Conservation (phyloP, 2,113 vertebrate genomes). For the Aythya baeri region DNA sequence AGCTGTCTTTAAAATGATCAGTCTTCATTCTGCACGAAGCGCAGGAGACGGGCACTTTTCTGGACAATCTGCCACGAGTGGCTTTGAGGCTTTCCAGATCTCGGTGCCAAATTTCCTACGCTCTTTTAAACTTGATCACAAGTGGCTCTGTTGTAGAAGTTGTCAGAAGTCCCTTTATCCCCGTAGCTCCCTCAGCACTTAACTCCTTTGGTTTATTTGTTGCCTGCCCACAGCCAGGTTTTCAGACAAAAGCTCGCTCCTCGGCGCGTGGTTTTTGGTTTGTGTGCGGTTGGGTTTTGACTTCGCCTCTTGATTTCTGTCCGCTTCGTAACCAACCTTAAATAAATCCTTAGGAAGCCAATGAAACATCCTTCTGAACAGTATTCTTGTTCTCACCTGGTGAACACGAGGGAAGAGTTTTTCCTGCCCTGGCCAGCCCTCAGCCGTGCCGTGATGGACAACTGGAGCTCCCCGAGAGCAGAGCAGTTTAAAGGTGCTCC, state of each 20-base stretch:
- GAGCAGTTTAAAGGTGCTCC: accelerated
- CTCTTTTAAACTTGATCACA: background rate
- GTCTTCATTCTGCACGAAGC: accelerated
- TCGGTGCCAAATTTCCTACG: background rate
- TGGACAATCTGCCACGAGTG: background rate
- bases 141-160: background rate
- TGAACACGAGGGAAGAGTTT: background rate
- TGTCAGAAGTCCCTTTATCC: background rate
- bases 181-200: background rate
- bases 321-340: background rate
- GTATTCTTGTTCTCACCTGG: background rate
- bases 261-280: background rate
- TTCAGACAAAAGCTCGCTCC: background rate
- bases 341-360: background rate
- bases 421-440: background rate
- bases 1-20: background rate
- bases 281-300: background rate
- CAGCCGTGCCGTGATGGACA: background rate
- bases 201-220: background rate
- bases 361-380: background rate
- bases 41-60: background rate
- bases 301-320: background rate
- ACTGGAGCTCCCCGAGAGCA: no score
- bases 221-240: no score
- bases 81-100: background rate